Base-by-base conservation (phyloP, 2,888 invertebrate species). In the Coecobrya sp. region DNA sequence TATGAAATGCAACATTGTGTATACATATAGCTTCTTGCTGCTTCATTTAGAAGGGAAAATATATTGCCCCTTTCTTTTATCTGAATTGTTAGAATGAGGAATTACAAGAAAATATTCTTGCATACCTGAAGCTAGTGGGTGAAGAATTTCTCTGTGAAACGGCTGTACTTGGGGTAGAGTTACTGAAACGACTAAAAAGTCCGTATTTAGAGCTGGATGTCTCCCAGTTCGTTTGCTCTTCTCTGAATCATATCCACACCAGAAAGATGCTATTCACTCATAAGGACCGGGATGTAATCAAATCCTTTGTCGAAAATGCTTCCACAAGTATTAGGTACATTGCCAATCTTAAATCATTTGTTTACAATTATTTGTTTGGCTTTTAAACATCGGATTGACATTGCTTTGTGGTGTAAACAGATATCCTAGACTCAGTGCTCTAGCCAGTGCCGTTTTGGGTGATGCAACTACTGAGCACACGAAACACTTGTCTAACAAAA, bases 211-310 rank as follows among this genome's bases (percentile, higher is more conserved):
- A 86, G 3, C 70, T 94, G 73, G 93, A 93, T 68, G 81, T 93
- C 5, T 88, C 92, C 0, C 94, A 94, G 25, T 94, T 94, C 91
- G 90, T 89, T 5, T 93, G 93, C 55, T 73, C 93, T 22, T 62
- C 91, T 7, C 89, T 94, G n/a, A 73, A 86, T 45, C 94, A 93
- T 5, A 93, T 94, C 42, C 91, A 89, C 45, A 93, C 91, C 11
- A 55, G 93, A n/a, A 88, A 93, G 73, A 8, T 93, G 27, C 36
- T 87, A 5, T 86, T 93, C 5, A 91, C 94, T 13, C 76, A 86
- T 49, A 86, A 82, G 30, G 92, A 93, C 19, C 59, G 92, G 22
- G 92, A 94, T 76, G 65, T 86, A 42, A 52, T 93, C 0, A 87
- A 92, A n/a, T 49, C 73, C 0, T 93, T 91, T 81, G 22, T 93